phyloP scores from a whole-genome alignment of 64 coral and sea anemone genomes.

The Acropora tenuis region DNA sequence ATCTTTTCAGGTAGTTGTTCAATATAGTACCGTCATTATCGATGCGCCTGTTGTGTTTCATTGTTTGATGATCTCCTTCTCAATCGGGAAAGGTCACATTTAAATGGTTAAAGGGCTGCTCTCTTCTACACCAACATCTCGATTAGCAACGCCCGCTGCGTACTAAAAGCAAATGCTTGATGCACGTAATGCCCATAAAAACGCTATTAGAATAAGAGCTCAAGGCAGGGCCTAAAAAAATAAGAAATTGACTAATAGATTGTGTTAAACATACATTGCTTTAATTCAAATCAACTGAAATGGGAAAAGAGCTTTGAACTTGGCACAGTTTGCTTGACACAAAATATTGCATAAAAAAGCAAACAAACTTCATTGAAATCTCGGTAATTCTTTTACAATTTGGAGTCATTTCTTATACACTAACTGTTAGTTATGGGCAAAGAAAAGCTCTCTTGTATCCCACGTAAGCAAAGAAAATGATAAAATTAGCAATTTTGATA shows the following conservation, averaged over 20 bases:
- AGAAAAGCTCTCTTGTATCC: neutral
- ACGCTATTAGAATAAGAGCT: no score
- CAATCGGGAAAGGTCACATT: constrained; percentile 36
- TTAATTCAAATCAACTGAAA: neutral
- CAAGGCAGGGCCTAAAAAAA: no score
- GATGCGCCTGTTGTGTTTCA: neutral
- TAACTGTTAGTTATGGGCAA: neutral
- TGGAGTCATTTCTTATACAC: neutral
- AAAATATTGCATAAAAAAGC: neutral
- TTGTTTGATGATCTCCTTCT: neutral
- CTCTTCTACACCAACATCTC: no score
- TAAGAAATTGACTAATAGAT: no score
- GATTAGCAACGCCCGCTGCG: no score
- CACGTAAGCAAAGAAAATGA: neutral
- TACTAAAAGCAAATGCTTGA: no score
- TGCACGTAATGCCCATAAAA: no score
- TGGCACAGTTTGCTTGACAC: neutral
- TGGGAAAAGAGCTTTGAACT: neutral
- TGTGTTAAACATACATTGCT: neutral
- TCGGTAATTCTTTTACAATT: constrained; percentile 7
- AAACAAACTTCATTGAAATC: constrained; percentile 18
- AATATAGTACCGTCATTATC: neutral
- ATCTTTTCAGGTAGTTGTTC: no score
- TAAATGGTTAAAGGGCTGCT: no score
- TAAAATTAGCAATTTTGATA: neutral